phyloP scores from a whole-genome alignment of 2,113 vertebrate genomes.

The Xiphophorus couchianus region DNA sequence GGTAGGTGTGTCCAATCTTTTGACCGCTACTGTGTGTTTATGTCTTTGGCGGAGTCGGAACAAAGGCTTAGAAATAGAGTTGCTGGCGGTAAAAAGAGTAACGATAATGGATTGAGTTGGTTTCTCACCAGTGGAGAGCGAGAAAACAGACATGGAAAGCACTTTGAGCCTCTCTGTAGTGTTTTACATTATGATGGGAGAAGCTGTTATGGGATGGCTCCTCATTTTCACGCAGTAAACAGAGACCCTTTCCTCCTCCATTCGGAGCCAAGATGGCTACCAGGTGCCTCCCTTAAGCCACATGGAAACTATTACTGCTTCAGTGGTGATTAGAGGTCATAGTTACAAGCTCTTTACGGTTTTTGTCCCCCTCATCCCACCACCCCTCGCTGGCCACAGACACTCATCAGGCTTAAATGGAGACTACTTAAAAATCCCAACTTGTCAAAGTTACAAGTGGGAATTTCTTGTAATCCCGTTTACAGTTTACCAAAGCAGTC shows the following conservation, averaged over 20 bases:
- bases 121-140: not conserved
- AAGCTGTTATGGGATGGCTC: constrained; percentile 35
- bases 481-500: constrained; percentile 22
- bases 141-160: not conserved
- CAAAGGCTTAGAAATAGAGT: not conserved
- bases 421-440: constrained; percentile 40
- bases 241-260: constrained; percentile 46
- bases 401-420: constrained; percentile 56
- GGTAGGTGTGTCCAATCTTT: not conserved
- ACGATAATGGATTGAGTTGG: not conserved
- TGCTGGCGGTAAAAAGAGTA: not conserved
- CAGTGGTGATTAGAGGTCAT: constrained; percentile 77
- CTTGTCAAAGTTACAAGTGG: constrained; percentile 52
- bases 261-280: constrained; percentile 66
- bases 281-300: constrained; percentile 73
- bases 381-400: constrained; percentile 64
- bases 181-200: constrained; percentile 10
- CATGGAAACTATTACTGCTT: constrained; percentile 77
- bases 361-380: constrained; percentile 66
- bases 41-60: not conserved
- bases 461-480: constrained; percentile 33
- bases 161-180: constrained; percentile 3
- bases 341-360: constrained; percentile 76
- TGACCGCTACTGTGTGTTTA: not conserved
- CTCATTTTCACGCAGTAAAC: constrained; percentile 63